Percentiles rank a stretch among this genome's conserved stretches.
Evolutionary conservation across 2,888 invertebrate species (phyloP).

Genomic region (Isotomurus palustris): DNA sequence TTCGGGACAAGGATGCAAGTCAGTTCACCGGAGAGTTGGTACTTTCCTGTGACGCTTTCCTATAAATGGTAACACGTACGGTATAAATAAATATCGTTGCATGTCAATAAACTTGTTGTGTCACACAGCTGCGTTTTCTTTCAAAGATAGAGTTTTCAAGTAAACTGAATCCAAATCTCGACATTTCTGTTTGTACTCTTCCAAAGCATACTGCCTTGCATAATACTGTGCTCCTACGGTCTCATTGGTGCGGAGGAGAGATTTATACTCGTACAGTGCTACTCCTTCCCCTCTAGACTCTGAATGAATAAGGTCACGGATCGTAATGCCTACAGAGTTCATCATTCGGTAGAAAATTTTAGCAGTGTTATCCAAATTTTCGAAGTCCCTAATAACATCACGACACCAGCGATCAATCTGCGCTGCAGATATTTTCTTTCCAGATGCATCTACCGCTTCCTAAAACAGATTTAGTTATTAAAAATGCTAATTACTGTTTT

Average conservation of each 20-base stretch:
- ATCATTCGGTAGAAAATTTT: neutral
- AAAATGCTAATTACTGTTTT: too few species aligned
- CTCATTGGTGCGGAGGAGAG: slow-evolving; percentile 11
- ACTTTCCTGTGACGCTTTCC: neutral
- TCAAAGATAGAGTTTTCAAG: too few species aligned
- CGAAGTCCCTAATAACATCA: neutral
- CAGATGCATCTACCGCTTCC: neutral
- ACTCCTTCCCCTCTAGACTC: slow-evolving; percentile 17
- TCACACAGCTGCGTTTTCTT: too few species aligned
- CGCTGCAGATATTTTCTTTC: neutral
- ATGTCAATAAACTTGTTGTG: too few species aligned
- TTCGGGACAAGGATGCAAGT: neutral
- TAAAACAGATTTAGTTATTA: neutral
- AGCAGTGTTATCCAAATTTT: neutral
- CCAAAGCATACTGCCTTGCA: slow-evolving; percentile 1
- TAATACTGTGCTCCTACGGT: slow-evolving; percentile 17
- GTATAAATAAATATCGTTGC: too few species aligned
- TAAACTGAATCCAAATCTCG: too few species aligned
- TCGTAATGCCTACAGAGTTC: neutral
- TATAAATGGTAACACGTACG: too few species aligned
- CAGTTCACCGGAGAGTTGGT: neutral
- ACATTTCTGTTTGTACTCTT: slow-evolving; percentile 9
- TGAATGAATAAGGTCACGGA: neutral
- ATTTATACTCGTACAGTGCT: slow-evolving; percentile 18
- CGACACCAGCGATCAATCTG: neutral